phyloP scores from a whole-genome alignment of 1,140 invertebrate species.

The Drusus annulatus region DNA sequence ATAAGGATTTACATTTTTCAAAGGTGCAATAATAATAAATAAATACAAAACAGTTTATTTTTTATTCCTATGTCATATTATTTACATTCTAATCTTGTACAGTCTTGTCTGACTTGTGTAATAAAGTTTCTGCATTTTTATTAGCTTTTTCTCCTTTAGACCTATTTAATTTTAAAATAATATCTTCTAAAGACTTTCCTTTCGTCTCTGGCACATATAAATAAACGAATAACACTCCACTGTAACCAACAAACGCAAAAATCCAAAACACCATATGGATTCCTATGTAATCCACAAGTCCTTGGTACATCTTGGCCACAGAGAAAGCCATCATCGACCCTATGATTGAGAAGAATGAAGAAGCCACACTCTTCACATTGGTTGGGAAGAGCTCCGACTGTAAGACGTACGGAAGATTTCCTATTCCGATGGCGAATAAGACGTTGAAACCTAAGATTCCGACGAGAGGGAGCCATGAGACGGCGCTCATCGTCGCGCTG shows the following conservation, averaged over 20 bases:
- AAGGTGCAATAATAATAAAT: too few species aligned
- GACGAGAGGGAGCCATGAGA: conserved; percentile 70
- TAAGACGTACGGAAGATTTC: conserved; percentile 75
- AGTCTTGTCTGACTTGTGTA: too few species aligned
- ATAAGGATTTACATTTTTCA: too few species aligned
- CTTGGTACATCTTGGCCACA: conserved; percentile 73
- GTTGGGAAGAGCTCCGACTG: conserved; percentile 77
- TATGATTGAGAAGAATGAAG: conserved; percentile 66
- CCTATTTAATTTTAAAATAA: conserved; percentile 69
- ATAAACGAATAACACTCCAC: conserved; percentile 73
- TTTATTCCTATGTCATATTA: too few species aligned
- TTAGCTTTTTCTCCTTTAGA: not conserved
- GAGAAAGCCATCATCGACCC: conserved; percentile 69
- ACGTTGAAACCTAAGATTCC: conserved; percentile 74
- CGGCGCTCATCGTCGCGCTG: conserved; percentile 60
- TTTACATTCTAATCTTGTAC: too few species aligned
- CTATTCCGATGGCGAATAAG: conserved; percentile 73
- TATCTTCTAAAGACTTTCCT: conserved; percentile 78
- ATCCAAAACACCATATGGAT: conserved; percentile 73
- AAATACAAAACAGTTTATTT: too few species aligned
- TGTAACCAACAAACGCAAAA: conserved; percentile 70
- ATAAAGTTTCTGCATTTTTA: too few species aligned
- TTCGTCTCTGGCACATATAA: conserved; percentile 83
- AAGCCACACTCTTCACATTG: conserved; percentile 74
- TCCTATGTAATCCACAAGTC: conserved; percentile 71